These are phyloP conservation scores for Malaclemys terrapin DNA, from an alignment of 2,113 vertebrate species.

Conservation along the genomic window DNA sequence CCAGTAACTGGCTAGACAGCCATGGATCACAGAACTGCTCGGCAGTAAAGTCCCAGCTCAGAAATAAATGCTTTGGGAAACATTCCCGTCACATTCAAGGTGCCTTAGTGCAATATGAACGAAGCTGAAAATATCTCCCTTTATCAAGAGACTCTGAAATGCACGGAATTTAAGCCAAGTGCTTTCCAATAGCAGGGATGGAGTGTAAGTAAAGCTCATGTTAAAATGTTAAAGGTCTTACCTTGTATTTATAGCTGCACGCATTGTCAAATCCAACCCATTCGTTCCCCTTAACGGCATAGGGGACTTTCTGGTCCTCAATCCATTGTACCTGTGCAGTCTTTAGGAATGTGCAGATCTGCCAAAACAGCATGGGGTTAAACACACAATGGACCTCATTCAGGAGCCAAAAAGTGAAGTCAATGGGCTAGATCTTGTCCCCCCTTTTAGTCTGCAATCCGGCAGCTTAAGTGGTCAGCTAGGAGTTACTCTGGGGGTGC, in stretches of 20 bases:
- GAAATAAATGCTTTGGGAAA: neutral
- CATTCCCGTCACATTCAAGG: neutral
- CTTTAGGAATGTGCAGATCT: constrained; percentile 83
- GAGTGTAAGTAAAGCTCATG: neutral
- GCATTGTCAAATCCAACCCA: constrained; percentile 86
- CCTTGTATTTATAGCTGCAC: constrained; percentile 83
- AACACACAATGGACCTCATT: neutral
- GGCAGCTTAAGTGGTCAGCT: neutral
- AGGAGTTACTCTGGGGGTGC: neutral
- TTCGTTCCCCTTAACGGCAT: constrained; percentile 80
- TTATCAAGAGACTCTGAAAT: neutral
- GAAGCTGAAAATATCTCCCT: neutral
- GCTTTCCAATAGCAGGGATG: neutral
- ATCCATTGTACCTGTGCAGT: constrained; percentile 76
- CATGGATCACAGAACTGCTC: neutral
- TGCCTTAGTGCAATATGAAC: neutral
- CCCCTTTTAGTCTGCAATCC: neutral
- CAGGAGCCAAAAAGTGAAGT: neutral
- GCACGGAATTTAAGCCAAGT: neutral
- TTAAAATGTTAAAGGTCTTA: constrained; percentile 29
- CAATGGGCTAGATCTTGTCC: neutral
- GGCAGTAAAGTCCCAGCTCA: neutral
- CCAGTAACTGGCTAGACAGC: neutral
- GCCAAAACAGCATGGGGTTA: neutral
- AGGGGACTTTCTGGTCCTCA: constrained; percentile 85